Evolutionary conservation across 1,140 invertebrate genomes (phyloP).

Genomic region (Ceratina australensis): DNA sequence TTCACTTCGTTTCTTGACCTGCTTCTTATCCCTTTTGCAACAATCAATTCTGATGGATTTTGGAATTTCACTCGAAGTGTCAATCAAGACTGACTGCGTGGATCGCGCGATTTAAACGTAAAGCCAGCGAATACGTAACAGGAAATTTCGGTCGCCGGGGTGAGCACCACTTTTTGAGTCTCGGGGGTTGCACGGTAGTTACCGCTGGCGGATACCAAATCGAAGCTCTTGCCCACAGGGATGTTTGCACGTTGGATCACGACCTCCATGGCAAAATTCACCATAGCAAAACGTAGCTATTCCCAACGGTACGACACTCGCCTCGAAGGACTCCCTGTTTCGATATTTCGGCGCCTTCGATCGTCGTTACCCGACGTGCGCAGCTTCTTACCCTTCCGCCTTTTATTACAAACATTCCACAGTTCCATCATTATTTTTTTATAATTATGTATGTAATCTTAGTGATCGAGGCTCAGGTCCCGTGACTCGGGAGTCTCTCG

Average conservation of each 20-base stretch:
- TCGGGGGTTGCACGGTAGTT: conserved; percentile 59
- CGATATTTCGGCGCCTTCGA: conserved; percentile 14
- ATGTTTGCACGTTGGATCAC: conserved; percentile 68
- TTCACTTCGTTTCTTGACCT: no score
- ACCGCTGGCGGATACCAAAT: conserved; percentile 61
- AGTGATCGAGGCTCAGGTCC: background rate
- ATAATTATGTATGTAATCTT: no score
- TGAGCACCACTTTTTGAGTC: conserved; percentile 64
- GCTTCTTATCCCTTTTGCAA: no score
- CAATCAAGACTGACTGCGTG: no score
- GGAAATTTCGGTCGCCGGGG: conserved; percentile 43
- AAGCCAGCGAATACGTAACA: conserved; percentile 5
- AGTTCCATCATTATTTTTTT: no score
- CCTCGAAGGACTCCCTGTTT: background rate
- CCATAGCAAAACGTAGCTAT: conserved; percentile 54
- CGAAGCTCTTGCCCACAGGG: conserved; percentile 63
- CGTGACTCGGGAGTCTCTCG: conserved; percentile 4
- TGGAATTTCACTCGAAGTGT: no score
- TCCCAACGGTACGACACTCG: conserved; percentile 43
- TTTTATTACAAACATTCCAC: no score
- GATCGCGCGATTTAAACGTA: conserved; percentile 6
- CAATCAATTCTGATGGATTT: no score
- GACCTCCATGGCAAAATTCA: conserved; percentile 65
- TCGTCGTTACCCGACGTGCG: background rate
- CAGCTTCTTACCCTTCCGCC: background rate